Base-by-base conservation (phyloP, 2,888 invertebrate genomes). In the Sinopyrophorus schimmeli region DNA sequence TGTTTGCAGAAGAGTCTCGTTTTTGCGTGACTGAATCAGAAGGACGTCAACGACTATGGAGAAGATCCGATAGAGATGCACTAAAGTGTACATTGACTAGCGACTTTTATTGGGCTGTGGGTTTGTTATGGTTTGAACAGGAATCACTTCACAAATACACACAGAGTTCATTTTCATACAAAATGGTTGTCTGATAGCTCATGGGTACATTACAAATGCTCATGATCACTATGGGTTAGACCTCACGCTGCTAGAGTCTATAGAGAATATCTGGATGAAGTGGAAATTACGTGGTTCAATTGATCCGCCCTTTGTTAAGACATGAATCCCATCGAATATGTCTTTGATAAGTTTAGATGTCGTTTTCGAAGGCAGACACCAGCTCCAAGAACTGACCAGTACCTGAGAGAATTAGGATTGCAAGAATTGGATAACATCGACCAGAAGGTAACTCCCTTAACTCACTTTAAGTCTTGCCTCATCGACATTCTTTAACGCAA, bases 301-400 rank as follows among this genome's bases (percentile, higher is more conserved):
- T 56, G 54, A 52, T 55, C 57, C 52, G 58, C 55, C 27, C 42
- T 53, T 52, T 61, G 54, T 49, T 37, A 59, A 9, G 32, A 32
- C 32, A 32, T 20, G 27, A 61, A 57, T 49, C 54, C 55, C 21
- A 61, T 58, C 30, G 57, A 60, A 57, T 54, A 59, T 54, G 47
- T 53, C 30, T 62, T 49, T 47, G 55, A 58, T 46, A 55, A 54
- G 43, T 54, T 57, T 4, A 46, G 55, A 44, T 31, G 54, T 46
- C 52, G 53, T 34, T 57, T 60, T 37, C 46, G 50, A 50, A 53
- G 43, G 32, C 41, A 53, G 46, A 53, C 48, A 51, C 47, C 55
- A 27, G 52, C 32, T 16, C 20, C 54, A 48, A 46, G 35, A 28
- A 51, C 50, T 57, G 46, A 48, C 38, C 47, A 44, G 31, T 50